Evolutionary conservation across 2,113 vertebrate genomes (phyloP).

Genomic region (Porphyrio hochstetteri): DNA sequence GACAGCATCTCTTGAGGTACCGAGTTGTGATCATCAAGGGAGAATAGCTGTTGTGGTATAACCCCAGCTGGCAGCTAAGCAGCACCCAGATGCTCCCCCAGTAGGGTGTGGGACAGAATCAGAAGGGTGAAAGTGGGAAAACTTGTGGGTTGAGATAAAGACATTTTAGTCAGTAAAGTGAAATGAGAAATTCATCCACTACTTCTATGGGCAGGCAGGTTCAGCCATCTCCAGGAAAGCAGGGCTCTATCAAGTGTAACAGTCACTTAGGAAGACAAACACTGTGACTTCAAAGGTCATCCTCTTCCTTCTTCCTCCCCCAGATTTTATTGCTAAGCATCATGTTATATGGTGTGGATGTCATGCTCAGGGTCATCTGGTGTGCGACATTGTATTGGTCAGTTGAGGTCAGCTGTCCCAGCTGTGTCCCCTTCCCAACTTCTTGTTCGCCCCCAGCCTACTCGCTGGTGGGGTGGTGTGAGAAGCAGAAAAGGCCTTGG

Average conservation of each 20-base stretch:
- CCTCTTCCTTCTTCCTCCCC: neutral
- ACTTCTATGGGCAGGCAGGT: accelerated
- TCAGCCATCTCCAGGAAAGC: neutral
- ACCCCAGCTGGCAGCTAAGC: neutral
- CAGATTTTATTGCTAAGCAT: neutral
- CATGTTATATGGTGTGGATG: accelerated
- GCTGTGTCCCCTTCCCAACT: neutral
- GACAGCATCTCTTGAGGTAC: neutral
- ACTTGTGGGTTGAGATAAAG: neutral
- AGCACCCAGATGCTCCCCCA: no score
- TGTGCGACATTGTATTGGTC: neutral
- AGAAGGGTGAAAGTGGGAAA: neutral
- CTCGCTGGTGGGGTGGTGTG: neutral
- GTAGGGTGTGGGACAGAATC: neutral
- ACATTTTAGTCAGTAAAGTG: neutral
- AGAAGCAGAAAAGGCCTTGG: neutral
- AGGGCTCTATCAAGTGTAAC: accelerated
- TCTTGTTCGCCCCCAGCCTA: neutral
- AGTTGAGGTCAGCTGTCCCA: neutral
- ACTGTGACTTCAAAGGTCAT: accelerated
- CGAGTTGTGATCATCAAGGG: neutral
- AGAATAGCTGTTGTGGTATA: neutral
- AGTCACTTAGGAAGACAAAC: accelerated
- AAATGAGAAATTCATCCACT: neutral
- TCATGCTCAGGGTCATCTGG: neutral